A percentile compares a stretch with the other conserved stretches of the same genome.
Conservation (phyloP, 2,797 vertebrate genomes). For the Lithobates pipiens region DNA sequence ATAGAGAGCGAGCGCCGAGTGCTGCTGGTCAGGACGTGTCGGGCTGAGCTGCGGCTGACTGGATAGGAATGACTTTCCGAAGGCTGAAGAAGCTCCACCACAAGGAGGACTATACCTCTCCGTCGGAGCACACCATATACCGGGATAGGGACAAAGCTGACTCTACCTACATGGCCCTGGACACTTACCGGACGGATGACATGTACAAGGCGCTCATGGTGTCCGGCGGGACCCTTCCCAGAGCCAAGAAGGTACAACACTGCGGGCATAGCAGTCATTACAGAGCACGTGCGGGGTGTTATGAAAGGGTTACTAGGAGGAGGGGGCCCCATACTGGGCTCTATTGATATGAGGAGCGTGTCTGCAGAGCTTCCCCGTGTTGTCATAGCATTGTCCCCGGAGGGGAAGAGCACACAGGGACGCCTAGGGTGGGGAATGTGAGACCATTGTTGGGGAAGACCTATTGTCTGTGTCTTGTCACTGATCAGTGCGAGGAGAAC, state of each 20-base stretch:
- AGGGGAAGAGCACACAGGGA: background rate
- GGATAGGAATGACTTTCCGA: constrained; percentile 86
- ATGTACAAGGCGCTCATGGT: constrained; percentile 87
- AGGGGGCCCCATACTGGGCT: background rate
- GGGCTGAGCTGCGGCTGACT: background rate
- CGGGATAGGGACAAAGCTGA: constrained; percentile 70
- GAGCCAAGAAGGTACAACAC: constrained; percentile 81
- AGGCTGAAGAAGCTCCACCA: constrained; percentile 83
- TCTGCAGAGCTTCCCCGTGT: background rate
- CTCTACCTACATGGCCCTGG: constrained; percentile 80
- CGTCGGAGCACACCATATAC: constrained; percentile 59
- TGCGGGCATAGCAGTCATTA: background rate
- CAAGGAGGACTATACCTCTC: constrained; percentile 73
- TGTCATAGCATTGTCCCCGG: background rate
- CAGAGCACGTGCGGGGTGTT: background rate
- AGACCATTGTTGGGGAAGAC: constrained; percentile 17
- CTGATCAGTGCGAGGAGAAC: too few relatives aligned
- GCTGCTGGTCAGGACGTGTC: background rate
- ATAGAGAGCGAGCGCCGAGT: background rate
- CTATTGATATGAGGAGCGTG: background rate
- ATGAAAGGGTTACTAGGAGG: background rate
- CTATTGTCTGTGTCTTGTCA: constrained; percentile 8
- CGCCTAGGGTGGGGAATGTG: background rate
- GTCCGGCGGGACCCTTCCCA: constrained; percentile 91
- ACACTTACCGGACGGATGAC: constrained; percentile 77